Conservation (phyloP, 2,888 invertebrate species). For the Mimachlamys varia region DNA sequence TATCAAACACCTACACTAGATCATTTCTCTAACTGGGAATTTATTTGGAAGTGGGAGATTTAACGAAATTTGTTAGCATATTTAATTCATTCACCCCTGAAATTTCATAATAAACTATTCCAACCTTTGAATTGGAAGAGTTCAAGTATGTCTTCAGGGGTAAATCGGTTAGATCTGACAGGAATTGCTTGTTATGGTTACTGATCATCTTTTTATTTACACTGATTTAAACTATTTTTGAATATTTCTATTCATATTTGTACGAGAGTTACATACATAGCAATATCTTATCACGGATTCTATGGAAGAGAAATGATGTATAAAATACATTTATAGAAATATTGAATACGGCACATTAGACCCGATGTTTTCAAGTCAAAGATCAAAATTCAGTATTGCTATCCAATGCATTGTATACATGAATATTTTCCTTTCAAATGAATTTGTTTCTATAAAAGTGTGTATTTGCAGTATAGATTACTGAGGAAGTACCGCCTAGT, state of each 20-base stretch:
- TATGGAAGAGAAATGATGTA: neutral
- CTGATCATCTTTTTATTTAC: too few relatives aligned
- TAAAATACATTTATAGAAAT: neutral
- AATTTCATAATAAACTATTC: too few relatives aligned
- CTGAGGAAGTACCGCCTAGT: neutral
- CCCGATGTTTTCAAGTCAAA: neutral
- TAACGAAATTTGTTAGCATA: too few relatives aligned
- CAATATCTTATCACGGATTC: neutral
- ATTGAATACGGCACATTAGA: neutral
- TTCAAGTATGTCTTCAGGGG: too few relatives aligned
- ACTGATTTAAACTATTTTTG: too few relatives aligned
- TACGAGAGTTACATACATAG: neutral
- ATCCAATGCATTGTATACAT: neutral
- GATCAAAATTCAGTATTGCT: neutral
- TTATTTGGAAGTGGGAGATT: too few relatives aligned
- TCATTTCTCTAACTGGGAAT: too few relatives aligned
- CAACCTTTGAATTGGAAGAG: too few relatives aligned
- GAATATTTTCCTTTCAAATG: neutral
- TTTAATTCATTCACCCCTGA: too few relatives aligned
- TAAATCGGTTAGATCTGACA: too few relatives aligned
- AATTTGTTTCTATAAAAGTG: neutral
- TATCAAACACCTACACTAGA: too few relatives aligned
- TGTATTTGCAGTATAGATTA: neutral
- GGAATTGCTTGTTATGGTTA: too few relatives aligned
- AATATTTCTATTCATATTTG: neutral